phyloP scores from a whole-genome alignment of 2,113 vertebrate genomes.

The Rhynchopsitta pachyrhyncha region DNA sequence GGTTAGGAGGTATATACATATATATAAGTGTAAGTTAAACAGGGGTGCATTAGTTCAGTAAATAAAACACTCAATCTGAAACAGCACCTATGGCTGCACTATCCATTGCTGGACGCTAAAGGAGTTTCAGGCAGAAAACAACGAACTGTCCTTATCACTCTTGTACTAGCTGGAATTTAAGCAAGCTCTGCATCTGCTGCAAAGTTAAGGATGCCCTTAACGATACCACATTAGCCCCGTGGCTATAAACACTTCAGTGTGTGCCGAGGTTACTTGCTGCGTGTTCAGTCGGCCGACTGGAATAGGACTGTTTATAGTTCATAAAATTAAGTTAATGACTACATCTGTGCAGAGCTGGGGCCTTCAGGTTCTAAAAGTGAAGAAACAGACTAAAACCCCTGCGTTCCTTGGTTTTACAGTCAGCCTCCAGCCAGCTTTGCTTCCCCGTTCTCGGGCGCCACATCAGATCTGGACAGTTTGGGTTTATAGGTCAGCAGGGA shows the following conservation, averaged over 20 bases:
- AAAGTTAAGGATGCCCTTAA: neutral
- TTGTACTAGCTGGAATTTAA: neutral
- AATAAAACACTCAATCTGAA: neutral
- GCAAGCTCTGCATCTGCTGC: too few relatives aligned
- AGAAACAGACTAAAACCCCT: neutral
- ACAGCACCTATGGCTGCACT: neutral
- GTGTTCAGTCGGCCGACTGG: neutral
- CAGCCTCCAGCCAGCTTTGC: neutral
- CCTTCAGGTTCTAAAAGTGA: neutral
- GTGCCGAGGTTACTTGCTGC: neutral
- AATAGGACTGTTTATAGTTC: neutral
- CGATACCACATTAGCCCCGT: neutral
- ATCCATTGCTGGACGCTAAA: neutral
- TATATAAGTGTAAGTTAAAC: fast-evolving
- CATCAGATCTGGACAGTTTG: neutral
- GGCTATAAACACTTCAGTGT: neutral
- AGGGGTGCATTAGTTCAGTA: fast-evolving
- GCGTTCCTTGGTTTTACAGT: neutral
- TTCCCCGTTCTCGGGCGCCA: neutral
- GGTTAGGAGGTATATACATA: neutral
- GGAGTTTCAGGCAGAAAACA: neutral
- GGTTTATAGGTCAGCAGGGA: conserved; percentile 36
- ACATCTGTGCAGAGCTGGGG: neutral
- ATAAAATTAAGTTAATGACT: conserved; percentile 29
- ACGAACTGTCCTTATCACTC: neutral